Evolutionary conservation across 35 echinoderm and acorn worm species (phyloP), one percentile per base, ranked within the genome.

Genomic region (Chiridota heheva): DNA sequence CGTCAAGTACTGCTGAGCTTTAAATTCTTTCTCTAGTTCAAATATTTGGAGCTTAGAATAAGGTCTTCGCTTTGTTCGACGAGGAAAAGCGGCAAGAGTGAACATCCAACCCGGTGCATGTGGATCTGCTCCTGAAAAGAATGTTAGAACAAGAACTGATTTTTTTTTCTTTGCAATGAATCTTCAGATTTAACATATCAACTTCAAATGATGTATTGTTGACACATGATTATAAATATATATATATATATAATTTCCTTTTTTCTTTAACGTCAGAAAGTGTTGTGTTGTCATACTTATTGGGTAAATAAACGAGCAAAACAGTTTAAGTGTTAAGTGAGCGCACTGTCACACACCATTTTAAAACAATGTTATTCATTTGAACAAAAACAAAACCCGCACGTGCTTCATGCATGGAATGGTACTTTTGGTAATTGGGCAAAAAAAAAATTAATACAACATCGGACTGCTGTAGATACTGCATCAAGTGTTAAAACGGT

Each of bases 1-100:
- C 16, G 86, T 95, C 22, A 95, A 73, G 63, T 95, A 95, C 75
- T 95, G 86, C 36, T 95, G 79, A 40, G 80, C 63, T 33, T 89
- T 72, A 40, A 95, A 85, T 63, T 88, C 91, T 45, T 95, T 95
- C 58, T 89, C 86, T 39, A 95, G 69, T 60, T 89, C 86, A 26
- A 92, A 86, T 4, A 92, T 87, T 42, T 92, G 90, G 47, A 92
- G 57, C 49, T 92, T 92, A 67, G 89, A 81, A 58, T 92, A 92
- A 17, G 90, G 90, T 34, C 90, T 31, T 58, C 90, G 63, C 58
- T 92, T 92, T 10, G 90, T 92, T 38, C 90, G 56, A 25, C 90
- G 90, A 15, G 90, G 90, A 43, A 92, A 80, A 30, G 90, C 84
- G 22, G 90, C 90, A 24, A 92, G 49, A 45, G 90, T 85, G 67